These are phyloP conservation scores for Pseudopleuronectes americanus DNA, from an alignment of 2,797 vertebrate species.

Conservation along the genomic window DNA sequence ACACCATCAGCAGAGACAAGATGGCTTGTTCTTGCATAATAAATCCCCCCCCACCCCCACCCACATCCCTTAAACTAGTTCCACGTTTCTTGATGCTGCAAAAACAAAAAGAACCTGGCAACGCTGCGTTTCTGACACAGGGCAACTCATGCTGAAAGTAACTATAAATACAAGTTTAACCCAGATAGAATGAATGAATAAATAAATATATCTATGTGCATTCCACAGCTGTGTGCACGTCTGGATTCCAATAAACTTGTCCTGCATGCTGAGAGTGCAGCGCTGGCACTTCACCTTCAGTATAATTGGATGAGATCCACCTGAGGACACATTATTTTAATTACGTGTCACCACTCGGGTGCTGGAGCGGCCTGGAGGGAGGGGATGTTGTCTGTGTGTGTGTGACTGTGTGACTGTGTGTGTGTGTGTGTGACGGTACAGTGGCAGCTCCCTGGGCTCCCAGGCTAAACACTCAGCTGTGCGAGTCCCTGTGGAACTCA, in stretches of 20 bases:
- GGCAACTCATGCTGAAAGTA: no score
- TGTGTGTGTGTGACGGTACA: constrained; percentile 1
- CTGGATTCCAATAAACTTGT: constrained; percentile 37
- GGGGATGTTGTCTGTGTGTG: background rate
- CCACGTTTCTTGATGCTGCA: constrained; percentile 30
- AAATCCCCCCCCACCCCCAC: constrained; percentile 7
- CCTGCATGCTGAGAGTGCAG: constrained; percentile 32
- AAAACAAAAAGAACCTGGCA: background rate
- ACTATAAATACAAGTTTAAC: no score
- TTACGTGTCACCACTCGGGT: constrained; percentile 69
- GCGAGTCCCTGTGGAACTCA: constrained; percentile 34
- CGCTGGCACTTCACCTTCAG: constrained; percentile 42
- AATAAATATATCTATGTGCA: background rate
- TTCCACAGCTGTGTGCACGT: background rate
- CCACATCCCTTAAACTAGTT: constrained; percentile 28
- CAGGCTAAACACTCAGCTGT: constrained; percentile 48
- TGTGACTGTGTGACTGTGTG: background rate
- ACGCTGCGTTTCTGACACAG: no score
- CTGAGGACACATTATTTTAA: constrained; percentile 77
- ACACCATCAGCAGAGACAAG: constrained; percentile 35
- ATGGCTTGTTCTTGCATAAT: constrained; percentile 50
- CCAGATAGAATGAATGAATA: background rate
- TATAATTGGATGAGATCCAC: constrained; percentile 60
- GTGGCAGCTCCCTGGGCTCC: constrained; percentile 40
- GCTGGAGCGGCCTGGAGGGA: constrained; percentile 9